Base-by-base conservation (phyloP, 1,140 invertebrate genomes). In the Aphaenogaster rudis region DNA sequence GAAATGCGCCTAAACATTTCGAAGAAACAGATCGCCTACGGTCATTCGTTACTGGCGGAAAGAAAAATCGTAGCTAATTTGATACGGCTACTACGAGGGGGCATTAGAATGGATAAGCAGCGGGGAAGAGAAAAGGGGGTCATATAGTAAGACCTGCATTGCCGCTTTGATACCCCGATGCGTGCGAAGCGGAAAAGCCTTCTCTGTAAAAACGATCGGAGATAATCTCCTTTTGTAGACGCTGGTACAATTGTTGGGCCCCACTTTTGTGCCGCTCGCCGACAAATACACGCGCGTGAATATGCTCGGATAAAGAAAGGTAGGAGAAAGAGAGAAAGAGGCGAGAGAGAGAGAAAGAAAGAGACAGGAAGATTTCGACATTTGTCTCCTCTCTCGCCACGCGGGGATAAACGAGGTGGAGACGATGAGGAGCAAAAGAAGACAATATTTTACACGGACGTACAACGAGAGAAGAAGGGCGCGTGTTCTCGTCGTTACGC, bases 201-300 rank as follows among this genome's bases (percentile, higher is more conserved):
- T 59, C 48, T 39, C 77, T 82, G 64, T 90, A 90, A 90, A 86
- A 50, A 90, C 86, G 80, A 91, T 91, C 76, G 63, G 64, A 86
- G 89, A 88, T 91, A 88, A 90, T 91, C 89, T 86, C 28, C 87
- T 72, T 88, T 88, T 88, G 87, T 82, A 45, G 42, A 17, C 17
- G 61, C 33, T 61, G 39, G 7, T 81, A 79, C 69, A 86, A 88
- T 88, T 79, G 79, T 0, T 69, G n/a, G 42, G 71, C 74, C 86
- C 67, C 86, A 86, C 86, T 78, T 90, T 90, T 89, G 78, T 90
- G 77, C 28, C 57, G 77, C 36, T 9, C 72, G 50, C 82, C 74
- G 82, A 82, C 80, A 48, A 77, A 61, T 79, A 78, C 52, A 71
- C n/a, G n/a, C 17, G 42, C 79, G 59, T 82, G 78, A 90, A 88